Evolutionary conservation across 1,140 invertebrate species (phyloP), one percentile per base, ranked within the genome.

Genomic region (Littorina saxatilis): DNA sequence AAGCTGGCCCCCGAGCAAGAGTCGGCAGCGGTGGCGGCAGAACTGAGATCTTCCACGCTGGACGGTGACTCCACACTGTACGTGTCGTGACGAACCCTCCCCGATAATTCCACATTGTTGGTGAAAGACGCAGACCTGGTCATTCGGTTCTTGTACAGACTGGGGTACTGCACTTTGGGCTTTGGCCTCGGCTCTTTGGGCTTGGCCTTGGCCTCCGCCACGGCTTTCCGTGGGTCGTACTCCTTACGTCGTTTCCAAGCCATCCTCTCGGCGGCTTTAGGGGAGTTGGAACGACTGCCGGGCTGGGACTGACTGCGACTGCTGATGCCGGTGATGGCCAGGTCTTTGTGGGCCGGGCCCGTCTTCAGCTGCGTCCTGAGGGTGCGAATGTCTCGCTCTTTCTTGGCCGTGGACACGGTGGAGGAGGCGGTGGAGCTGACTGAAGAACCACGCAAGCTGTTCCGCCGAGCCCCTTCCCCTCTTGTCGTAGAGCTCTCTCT

Each of bases 221-320:
- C 96, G 20, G 93, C 92, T 85, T 96, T 97, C 94, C 97, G 95
- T 3, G 97, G 97, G 93, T 98, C 96, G 91, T 98, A 98, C 86
- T 95, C 97, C 88, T 97, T 97, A 81, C 97, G 93, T 80, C 97
- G 93, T 89, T 97, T 97, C 97, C 97, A 98, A 93, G 97, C 97
- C 90, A 96, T 96, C 93, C 97, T 95, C 89, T 98, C 97, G 63
- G 96, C 87, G 66, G 89, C 87, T 82, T 88, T 90, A 0, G 91
- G 90, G 29, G 91, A 90, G 77, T 87, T 89, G 23, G 88, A 86
- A 29, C 88, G 79, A 81, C 88, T 89, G 32, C 75, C 82, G 37
- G 88, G 84, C 79, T 87, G 85, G 13, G 85, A 86, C 78, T 76
- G 87, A 79, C 73, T 87, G 39, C 74, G 84, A 55, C 80, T 87